These are phyloP conservation scores for Lasioglossum villosulum DNA, from an alignment of 2,888 invertebrate species.

Conservation along the genomic window DNA sequence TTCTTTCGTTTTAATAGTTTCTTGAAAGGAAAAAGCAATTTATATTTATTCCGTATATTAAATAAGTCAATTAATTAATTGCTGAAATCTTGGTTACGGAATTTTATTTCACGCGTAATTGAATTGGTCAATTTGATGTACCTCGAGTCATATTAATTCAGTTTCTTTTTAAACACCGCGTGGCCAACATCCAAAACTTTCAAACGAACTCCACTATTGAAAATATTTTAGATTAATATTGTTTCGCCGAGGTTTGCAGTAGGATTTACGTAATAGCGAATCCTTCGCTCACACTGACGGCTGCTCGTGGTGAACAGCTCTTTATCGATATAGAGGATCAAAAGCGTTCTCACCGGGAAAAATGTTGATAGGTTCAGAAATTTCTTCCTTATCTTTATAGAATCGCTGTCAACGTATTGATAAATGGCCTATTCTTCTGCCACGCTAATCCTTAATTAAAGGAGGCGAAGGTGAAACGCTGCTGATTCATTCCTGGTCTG, in stretches of 20 bases:
- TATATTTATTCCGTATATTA: neutral
- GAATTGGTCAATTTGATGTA: too few relatives aligned
- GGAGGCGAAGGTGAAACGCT: slow-evolving; percentile 8
- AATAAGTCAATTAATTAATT: neutral
- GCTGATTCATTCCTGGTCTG: slow-evolving; percentile 23
- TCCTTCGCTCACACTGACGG: neutral
- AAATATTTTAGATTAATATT: neutral
- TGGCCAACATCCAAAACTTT: too few relatives aligned
- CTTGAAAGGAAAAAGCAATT: neutral
- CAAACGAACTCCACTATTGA: neutral
- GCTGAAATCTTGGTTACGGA: neutral
- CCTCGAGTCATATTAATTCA: too few relatives aligned
- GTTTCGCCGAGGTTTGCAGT: neutral
- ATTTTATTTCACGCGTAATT: too few relatives aligned
- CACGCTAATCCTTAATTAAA: slow-evolving; percentile 27
- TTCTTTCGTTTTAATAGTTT: neutral
- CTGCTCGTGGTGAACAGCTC: neutral
- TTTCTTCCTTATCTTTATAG: neutral
- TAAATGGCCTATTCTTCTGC: slow-evolving; percentile 5
- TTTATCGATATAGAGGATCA: slow-evolving; percentile 14
- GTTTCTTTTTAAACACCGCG: too few relatives aligned
- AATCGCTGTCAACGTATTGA: slow-evolving; percentile 30
- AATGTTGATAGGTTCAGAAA: slow-evolving; percentile 21
- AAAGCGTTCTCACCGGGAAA: slow-evolving; percentile 6
- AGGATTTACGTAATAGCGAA: neutral